Base-by-base conservation (phyloP, 2,888 invertebrate species). In the Netelia fuscicornis region DNA sequence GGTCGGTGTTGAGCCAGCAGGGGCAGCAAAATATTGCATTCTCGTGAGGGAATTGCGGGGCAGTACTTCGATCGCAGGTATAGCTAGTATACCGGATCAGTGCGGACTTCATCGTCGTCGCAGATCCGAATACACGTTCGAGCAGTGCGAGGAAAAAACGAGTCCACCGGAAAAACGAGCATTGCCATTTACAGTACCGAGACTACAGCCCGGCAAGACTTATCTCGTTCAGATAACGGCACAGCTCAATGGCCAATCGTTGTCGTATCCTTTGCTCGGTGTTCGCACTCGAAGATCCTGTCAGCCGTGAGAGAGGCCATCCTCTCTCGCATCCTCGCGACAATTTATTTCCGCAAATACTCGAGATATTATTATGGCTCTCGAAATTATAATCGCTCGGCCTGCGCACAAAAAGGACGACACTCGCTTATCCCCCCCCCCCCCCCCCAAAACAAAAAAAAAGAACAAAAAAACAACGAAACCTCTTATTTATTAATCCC, bases 151-250 rank as follows among this genome's bases (percentile, higher is more conserved):
- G 44, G 92, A 92, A 48, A 91, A 90, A 54, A 86, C 77, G n/a
- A 89, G 85, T 42, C 86, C 90, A 1, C 89, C 91, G 58, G 90
- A 88, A 37, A 90, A 91, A 52, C 87, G 88, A 17, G 91, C 90
- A 8, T 83, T 92, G 9, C 90, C 90, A 5, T 92, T 92, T 58
- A 92, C 91, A 17, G 88, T 92, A 0, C 89, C 85, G n/a, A 89
- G 88, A 72, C 82, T 92, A 23, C 90, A 91, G 13, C 92, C 92
- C 1, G 92, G 92, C 3, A 91, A 90, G 68, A 85, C 90, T 17
- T 92, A 92, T 71, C 83, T 92, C 71, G 87, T 92, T 20, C 92
- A 92, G 82, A 90, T 92, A 64, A 92, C 92, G 0, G 92, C 92
- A 1, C 91, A 92, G 77, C 79, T 89, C 23, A 91, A 91, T 23